A percentile compares a stretch with the other conserved stretches of the same genome.
Conservation (phyloP, 2,888 invertebrate genomes). For the Drosophila demipolita region DNA sequence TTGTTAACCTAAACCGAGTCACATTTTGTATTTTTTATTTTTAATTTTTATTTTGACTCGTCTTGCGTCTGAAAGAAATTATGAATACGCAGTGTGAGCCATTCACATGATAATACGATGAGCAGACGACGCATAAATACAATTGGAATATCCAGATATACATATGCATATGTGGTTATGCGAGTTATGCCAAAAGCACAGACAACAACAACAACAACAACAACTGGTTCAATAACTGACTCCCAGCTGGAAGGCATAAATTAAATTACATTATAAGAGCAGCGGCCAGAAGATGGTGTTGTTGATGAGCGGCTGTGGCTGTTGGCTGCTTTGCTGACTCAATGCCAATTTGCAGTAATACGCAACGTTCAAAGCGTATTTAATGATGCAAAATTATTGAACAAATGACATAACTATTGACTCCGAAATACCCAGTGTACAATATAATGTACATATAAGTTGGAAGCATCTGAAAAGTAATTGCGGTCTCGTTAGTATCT, state of each 20-base stretch:
- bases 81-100: slow-evolving; percentile 59
- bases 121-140: slow-evolving; percentile 30
- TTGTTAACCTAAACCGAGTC: slow-evolving; percentile 67
- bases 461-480: slow-evolving; percentile 33
- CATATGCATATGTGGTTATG: slow-evolving; percentile 1
- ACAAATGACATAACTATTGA: slow-evolving; percentile 37
- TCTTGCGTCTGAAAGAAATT: slow-evolving; percentile 12
- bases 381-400: slow-evolving; percentile 49
- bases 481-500: slow-evolving; percentile 49
- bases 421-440: slow-evolving; percentile 21
- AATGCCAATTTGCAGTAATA: slow-evolving; percentile 17
- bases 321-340: slow-evolving; percentile 31
- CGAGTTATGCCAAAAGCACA: slow-evolving; percentile 36
- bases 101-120: slow-evolving; percentile 14
- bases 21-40: slow-evolving; percentile 28
- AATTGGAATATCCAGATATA: slow-evolving; percentile 29
- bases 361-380: slow-evolving; percentile 42
- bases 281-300: slow-evolving; percentile 53
- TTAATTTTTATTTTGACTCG: slow-evolving; percentile 22
- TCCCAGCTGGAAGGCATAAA: slow-evolving; percentile 59
- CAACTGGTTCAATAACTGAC: slow-evolving; percentile 76
- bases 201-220: slow-evolving; percentile 49
- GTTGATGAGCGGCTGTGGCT: background rate
- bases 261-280: slow-evolving; percentile 72
- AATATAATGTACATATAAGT: slow-evolving; percentile 6